phyloP scores from a whole-genome alignment of 2,113 vertebrate species.

The Serinus canaria region DNA sequence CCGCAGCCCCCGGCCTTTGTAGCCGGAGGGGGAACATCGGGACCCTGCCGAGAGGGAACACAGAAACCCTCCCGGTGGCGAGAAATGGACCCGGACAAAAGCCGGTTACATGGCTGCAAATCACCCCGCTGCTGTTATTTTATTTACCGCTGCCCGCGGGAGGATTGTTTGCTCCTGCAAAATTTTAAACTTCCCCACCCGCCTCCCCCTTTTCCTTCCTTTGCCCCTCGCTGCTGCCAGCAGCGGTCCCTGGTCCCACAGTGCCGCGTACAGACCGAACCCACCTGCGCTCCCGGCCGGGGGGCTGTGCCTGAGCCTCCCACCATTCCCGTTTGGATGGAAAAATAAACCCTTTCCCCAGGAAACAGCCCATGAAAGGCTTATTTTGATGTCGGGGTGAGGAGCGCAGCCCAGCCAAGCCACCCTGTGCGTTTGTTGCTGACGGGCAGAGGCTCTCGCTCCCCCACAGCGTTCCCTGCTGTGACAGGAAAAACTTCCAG shows the following conservation, averaged over 20 bases:
- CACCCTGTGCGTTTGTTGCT: neutral
- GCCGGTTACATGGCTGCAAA: conserved; percentile 96
- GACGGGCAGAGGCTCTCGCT: neutral
- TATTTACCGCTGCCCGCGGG: conserved; percentile 78
- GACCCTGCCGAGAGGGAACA: conserved; percentile 85
- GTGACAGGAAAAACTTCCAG: neutral
- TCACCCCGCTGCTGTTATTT: conserved; percentile 91
- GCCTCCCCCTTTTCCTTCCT: neutral
- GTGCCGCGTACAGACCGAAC: conserved; percentile 45
- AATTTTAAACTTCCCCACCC: conserved; percentile 46
- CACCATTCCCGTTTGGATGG: neutral
- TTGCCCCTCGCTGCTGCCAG: neutral
- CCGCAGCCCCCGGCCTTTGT: conserved; percentile 80
- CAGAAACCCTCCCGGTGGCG: conserved; percentile 77
- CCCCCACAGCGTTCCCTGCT: accelerated
- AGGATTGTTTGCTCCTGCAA: conserved; percentile 78
- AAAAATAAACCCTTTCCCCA: neutral
- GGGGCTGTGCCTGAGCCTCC: neutral
- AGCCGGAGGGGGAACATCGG: conserved; percentile 75
- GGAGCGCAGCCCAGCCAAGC: neutral
- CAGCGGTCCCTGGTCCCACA: conserved; percentile 56
- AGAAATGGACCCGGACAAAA: conserved; percentile 85
- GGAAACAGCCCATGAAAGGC: neutral
- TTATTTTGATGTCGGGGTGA: neutral
- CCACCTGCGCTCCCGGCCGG: neutral